Conservation (phyloP, 2,888 invertebrate genomes). For the Chymomyza caudatula region DNA sequence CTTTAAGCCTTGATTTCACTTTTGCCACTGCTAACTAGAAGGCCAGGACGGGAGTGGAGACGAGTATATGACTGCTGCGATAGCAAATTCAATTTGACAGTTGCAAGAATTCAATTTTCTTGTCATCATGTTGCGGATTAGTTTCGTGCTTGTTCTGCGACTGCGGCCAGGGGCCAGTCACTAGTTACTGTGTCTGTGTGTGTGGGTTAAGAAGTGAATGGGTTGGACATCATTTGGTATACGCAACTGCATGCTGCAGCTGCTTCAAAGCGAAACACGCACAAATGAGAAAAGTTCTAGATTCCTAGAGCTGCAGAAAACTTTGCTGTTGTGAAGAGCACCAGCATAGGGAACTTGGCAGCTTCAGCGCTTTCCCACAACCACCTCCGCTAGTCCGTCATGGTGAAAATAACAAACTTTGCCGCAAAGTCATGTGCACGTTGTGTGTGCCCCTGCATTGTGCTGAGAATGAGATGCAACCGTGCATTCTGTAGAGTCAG, state of each 20-base stretch:
- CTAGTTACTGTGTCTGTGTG: neutral
- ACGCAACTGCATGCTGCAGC: constrained; percentile 29
- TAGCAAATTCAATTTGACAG: constrained; percentile 70
- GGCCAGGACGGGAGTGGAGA: no score
- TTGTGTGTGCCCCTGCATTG: constrained; percentile 39
- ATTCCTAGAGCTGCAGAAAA: constrained; percentile 54
- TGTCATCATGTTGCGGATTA: constrained; percentile 73
- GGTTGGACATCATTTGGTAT: constrained; percentile 57
- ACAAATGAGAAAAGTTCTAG: constrained; percentile 71
- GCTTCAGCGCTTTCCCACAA: neutral
- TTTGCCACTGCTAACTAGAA: no score
- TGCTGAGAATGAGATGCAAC: constrained; percentile 13
- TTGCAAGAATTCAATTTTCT: constrained; percentile 72
- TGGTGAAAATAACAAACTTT: constrained; percentile 51
- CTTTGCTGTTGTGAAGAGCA: constrained; percentile 28
- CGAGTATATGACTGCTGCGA: constrained; percentile 7
- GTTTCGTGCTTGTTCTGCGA: constrained; percentile 54
- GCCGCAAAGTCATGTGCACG: constrained; percentile 60
- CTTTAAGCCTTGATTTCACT: constrained; percentile 52
- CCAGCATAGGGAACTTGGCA: neutral
- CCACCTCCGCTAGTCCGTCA: neutral
- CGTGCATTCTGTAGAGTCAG: neutral
- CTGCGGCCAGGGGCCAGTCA: neutral
- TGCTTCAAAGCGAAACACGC: constrained; percentile 50
- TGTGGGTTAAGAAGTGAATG: neutral